Evolutionary conservation across 2,888 invertebrate genomes (phyloP).

Genomic region (Apotomis turbidana): DNA sequence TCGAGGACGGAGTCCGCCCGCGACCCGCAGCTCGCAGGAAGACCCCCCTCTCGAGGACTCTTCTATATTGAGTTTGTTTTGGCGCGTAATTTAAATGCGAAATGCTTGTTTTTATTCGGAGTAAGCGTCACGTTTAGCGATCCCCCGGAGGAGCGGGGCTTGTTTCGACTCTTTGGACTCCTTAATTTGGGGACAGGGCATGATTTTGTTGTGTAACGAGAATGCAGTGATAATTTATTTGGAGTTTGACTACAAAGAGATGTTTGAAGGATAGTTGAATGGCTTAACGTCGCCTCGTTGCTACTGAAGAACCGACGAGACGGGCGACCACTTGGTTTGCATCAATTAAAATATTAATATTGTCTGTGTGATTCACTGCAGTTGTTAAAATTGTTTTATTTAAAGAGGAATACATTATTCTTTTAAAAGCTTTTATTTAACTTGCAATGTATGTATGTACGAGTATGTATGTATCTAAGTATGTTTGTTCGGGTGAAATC

Average conservation of each 20-base stretch:
- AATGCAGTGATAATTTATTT: constrained; percentile 22
- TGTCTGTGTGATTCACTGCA: too few relatives aligned
- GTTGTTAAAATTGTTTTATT: too few relatives aligned
- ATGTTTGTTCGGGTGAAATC: too few relatives aligned
- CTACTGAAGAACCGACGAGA: neutral
- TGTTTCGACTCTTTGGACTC: constrained; percentile 37
- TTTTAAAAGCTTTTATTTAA: too few relatives aligned
- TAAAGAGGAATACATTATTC: too few relatives aligned
- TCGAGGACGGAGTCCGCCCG: constrained; percentile 53
- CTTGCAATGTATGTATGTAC: too few relatives aligned
- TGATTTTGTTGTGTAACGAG: constrained; percentile 33
- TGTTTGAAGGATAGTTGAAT: constrained; percentile 6
- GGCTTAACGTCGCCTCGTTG: neutral
- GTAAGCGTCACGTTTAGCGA: constrained; percentile 23
- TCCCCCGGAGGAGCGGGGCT: constrained; percentile 16
- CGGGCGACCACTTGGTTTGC: too few relatives aligned
- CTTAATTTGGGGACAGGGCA: constrained; percentile 30
- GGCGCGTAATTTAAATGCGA: constrained; percentile 63
- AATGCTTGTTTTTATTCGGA: constrained; percentile 44
- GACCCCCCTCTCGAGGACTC: constrained; percentile 47
- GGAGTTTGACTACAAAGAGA: constrained; percentile 29
- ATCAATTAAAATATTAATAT: too few relatives aligned
- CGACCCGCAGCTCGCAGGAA: constrained; percentile 43
- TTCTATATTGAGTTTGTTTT: constrained; percentile 67
- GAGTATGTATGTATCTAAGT: too few relatives aligned